phyloP scores from a whole-genome alignment of 2,888 invertebrate genomes.

The Athripsodes cinereus region DNA sequence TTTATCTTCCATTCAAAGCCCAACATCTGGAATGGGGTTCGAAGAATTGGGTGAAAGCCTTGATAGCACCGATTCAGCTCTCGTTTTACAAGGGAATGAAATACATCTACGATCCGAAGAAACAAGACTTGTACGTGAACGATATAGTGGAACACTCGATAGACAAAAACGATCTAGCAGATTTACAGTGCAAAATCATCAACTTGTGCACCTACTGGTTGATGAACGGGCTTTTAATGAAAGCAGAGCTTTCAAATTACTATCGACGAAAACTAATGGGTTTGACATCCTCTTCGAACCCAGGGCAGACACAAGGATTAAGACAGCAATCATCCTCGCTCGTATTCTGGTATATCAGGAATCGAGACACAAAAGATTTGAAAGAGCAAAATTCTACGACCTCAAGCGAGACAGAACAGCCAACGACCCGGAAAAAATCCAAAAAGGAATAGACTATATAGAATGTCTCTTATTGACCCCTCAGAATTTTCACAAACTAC shows the following conservation, averaged over 20 bases:
- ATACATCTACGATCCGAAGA: background rate
- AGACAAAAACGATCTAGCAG: constrained; percentile 3
- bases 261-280: constrained; percentile 8
- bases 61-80: constrained; percentile 8
- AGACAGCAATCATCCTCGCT: constrained; percentile 18
- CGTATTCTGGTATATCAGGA: constrained; percentile 27
- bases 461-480: too few species aligned
- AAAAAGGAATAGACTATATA: too few species aligned
- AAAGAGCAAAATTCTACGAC: constrained; percentile 7
- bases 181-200: background rate
- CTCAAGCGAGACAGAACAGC: background rate
- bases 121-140: background rate
- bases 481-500: too few species aligned
- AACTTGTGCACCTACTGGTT: constrained; percentile 4
- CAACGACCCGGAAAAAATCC: background rate
- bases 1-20: constrained; percentile 10
- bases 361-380: constrained; percentile 8
- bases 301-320: constrained; percentile 8
- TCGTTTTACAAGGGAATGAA: constrained; percentile 6
- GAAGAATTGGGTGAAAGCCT: constrained; percentile 2
- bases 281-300: constrained; percentile 3
- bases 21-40: too few species aligned
- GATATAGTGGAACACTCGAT: background rate
- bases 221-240: constrained; percentile 17
- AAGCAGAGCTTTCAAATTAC: constrained; percentile 5